Base-by-base conservation (phyloP, 2,888 invertebrate species). In the Craniophora ligustri region DNA sequence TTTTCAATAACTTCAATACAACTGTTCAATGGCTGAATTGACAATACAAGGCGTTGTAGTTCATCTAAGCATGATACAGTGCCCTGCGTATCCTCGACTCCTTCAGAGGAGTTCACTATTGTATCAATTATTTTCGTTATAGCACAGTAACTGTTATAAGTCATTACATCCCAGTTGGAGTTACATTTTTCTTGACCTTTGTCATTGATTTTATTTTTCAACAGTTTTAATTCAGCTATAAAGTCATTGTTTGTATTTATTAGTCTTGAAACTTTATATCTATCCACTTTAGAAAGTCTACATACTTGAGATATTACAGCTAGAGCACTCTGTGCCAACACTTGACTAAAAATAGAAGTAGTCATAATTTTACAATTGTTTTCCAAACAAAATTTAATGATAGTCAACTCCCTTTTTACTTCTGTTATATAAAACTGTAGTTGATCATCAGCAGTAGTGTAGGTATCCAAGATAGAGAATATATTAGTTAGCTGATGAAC, bases 1-100 rank as follows among this genome's bases (percentile, higher is more conserved):
- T 96, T 95, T 82, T 97, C 96, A 48, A 97, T 92, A 0, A 96
- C 91, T 87, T 96, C 95, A 41, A 95, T 82, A 72, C 94, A 94
- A 65, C 88, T 87, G 56, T 86, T 83, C 30, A 91, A 60, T 14
- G 94, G 93, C 59, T 90, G 87, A 40, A 94, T 88, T 23, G 89
- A 87, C 39, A 94, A 77, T n/a, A 94, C 80, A 38, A 93, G 84
- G 3, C 91, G 82, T 80, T 91, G 93, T 7, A 93, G 84, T 61
- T 93, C 91, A 42, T 94, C 93, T 55, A 94, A 79, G 1, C 89
- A 85, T n/a, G 85, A 79, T 5, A 82, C 84, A 30, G 91, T 86
- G 21, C 89, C 86, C 42, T 90, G 88, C 13, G 83, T 72, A 50
- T 81, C 82, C 57, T 87, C 85, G 23, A 76, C 65, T 2, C 79